phyloP scores from a whole-genome alignment of 2,888 invertebrate genomes.

The Tribolium freemani region DNA sequence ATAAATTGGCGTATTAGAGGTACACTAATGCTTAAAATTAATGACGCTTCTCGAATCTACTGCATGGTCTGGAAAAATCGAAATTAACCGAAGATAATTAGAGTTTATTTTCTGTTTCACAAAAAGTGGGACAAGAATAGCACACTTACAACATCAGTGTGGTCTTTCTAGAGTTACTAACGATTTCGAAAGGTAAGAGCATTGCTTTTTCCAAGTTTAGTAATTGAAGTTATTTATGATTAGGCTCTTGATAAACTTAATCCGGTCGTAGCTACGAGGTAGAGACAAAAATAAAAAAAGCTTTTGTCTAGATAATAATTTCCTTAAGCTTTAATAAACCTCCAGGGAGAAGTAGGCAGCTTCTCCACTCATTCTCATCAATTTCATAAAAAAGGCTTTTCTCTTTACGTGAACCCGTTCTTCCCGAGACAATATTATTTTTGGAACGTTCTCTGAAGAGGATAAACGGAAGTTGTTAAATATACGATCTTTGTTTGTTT shows the following conservation, averaged over 20 bases:
- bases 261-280: neutral
- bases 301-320: slow-evolving; percentile 18
- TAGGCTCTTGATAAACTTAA: neutral
- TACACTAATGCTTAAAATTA: neutral
- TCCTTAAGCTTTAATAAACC: slow-evolving; percentile 14
- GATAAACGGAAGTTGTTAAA: slow-evolving; percentile 43
- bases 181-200: too few species aligned
- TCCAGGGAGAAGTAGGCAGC: neutral
- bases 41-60: neutral
- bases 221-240: neutral
- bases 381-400: slow-evolving; percentile 25
- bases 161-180: too few species aligned
- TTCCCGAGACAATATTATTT: slow-evolving; percentile 37
- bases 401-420: slow-evolving; percentile 21
- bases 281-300: slow-evolving; percentile 9
- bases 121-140: neutral
- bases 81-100: neutral
- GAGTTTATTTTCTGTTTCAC: neutral
- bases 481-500: slow-evolving; percentile 33
- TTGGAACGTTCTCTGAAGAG: slow-evolving; percentile 34
- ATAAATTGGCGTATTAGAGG: neutral
- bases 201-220: neutral
- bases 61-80: neutral
- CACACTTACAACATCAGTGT: neutral
- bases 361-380: slow-evolving; percentile 3